phyloP scores from a whole-genome alignment of 2,797 vertebrate genomes.

The Naso thynnoides region DNA sequence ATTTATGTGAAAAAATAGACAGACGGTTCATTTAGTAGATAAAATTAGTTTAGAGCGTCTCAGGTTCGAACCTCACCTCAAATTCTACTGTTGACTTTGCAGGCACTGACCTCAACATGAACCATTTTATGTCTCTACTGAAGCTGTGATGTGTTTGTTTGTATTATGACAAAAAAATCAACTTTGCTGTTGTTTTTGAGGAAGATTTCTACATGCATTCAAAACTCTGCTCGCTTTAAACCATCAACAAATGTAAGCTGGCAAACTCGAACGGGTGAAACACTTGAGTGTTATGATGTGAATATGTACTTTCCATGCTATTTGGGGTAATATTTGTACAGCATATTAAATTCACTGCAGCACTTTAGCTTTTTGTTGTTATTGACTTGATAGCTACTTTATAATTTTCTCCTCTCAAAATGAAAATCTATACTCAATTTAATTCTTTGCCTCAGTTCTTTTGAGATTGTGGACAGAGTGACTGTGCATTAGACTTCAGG shows the following conservation, averaged over 20 bases:
- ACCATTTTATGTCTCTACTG: not conserved
- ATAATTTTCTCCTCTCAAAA: conserved; percentile 4
- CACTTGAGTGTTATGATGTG: not conserved
- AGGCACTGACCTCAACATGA: not conserved
- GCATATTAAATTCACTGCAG: not conserved
- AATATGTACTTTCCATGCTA: conserved; percentile 15
- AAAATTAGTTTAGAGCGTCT: conserved; percentile 6
- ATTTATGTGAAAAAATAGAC: conserved; percentile 30
- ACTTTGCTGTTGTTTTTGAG: not conserved
- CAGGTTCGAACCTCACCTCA: not conserved
- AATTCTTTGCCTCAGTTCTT: not conserved
- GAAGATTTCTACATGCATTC: not conserved
- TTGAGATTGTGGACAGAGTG: not conserved
- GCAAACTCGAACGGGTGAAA: conserved; percentile 8
- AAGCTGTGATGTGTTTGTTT: not conserved
- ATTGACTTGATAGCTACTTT: conserved; percentile 5
- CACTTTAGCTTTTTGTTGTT: conserved; percentile 13
- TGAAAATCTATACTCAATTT: not conserved
- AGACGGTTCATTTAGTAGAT: not conserved
- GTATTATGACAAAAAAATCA: not conserved
- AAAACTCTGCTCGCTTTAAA: not conserved
- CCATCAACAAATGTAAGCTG: no score
- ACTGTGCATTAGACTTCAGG: conserved; percentile 13
- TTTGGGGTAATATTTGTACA: not conserved
- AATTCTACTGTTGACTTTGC: not conserved